phyloP scores from a whole-genome alignment of 2,888 invertebrate genomes.

The Mesorhabditis sp. region DNA sequence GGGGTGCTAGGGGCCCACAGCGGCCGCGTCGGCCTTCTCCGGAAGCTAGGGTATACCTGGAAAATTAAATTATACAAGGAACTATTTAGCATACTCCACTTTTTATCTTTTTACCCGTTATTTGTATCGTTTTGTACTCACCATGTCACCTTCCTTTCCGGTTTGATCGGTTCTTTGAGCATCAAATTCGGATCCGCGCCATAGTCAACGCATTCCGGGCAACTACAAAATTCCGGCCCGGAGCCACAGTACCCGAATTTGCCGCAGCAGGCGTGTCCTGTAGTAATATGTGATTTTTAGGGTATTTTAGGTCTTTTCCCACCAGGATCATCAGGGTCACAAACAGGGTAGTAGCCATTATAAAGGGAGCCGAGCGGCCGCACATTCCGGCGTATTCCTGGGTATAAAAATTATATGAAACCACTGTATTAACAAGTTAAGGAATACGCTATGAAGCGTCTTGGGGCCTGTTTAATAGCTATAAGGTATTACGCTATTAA shows the following conservation, averaged over 20 bases:
- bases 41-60: conserved; percentile 46
- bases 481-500: too few relatives aligned
- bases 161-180: conserved; percentile 39
- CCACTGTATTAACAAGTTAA: too few relatives aligned
- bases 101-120: conserved; percentile 15
- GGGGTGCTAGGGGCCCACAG: conserved; percentile 44
- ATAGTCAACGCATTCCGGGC: conserved; percentile 45
- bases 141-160: conserved; percentile 20
- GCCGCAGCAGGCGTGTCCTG: conserved; percentile 51
- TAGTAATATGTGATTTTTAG: too few relatives aligned
- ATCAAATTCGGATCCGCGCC: conserved; percentile 36
- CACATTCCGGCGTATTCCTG: conserved; percentile 39
- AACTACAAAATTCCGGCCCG: conserved; percentile 51
- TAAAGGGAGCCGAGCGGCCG: conserved; percentile 50
- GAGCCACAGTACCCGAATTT: conserved; percentile 50
- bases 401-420: too few relatives aligned
- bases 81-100: neutral
- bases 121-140: conserved; percentile 14
- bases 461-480: too few relatives aligned
- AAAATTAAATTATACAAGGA: neutral
- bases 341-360: conserved; percentile 53
- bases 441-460: too few relatives aligned
- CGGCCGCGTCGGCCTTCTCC: conserved; percentile 49
- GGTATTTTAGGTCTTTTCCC: conserved; percentile 10
- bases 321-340: conserved; percentile 53